phyloP scores from a whole-genome alignment of 1,140 invertebrate species.

The Drepana arcuata region DNA sequence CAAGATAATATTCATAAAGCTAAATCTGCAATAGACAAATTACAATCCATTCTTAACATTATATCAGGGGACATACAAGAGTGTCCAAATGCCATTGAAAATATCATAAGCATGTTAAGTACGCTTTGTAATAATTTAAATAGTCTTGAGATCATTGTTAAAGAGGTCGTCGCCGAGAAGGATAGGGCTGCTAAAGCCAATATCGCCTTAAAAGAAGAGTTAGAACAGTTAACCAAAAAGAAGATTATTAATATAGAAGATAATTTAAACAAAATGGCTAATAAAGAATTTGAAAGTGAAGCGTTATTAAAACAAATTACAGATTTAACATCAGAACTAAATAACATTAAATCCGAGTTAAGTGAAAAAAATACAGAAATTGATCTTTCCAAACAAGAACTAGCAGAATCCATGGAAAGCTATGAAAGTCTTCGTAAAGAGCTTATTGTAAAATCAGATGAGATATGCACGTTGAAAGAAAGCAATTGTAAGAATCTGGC shows the following conservation, averaged over 20 bases:
- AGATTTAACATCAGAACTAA: no score
- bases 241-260: no score
- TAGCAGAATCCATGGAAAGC: no score
- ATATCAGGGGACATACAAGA: slow-evolving; percentile 30
- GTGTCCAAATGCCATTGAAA: slow-evolving; percentile 30
- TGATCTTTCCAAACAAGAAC: no score
- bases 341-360: no score
- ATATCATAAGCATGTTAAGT: slow-evolving; percentile 26
- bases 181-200: slow-evolving; percentile 12
- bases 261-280: no score
- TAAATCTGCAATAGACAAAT: slow-evolving; percentile 24
- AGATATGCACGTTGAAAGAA: slow-evolving; percentile 5
- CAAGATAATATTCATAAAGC: slow-evolving; percentile 25
- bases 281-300: no score
- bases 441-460: slow-evolving; percentile 3
- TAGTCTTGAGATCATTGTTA: slow-evolving; percentile 19
- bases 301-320: no score
- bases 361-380: no score
- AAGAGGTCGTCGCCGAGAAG: slow-evolving; percentile 21
- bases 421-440: no score
- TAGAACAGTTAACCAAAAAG: no score
- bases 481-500: not conserved
- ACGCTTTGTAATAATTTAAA: slow-evolving; percentile 20
- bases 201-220: slow-evolving; percentile 9
- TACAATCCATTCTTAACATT: slow-evolving; percentile 26